Evolutionary conservation across 2,888 invertebrate species (phyloP), one percentile per base, ranked within the genome.

Genomic region (Lacanobia oleracea): DNA sequence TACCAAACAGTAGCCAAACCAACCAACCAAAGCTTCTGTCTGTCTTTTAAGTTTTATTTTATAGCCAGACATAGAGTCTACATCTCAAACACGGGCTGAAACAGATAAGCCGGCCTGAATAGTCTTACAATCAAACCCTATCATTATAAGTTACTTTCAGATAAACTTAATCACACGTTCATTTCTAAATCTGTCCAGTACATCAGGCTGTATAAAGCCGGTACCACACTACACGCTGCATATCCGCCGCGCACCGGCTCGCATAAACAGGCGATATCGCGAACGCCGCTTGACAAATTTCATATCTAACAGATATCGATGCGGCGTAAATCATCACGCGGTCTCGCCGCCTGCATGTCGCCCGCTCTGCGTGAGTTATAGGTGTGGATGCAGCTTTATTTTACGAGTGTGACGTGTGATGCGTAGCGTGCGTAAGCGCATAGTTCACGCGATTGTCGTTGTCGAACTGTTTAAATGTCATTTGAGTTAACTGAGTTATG

Each of bases 301-400:
- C 93, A 88, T 92, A 93, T 94, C 94, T 93, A 93, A 91, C 93
- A 90, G 93, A 93, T 94, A 94, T 94, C 94, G 95, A 94, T 89
- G 91, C 86, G 82, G 88, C 87, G 92, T 95, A 94, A 94, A 94
- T 95, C 94, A 94, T 87, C 79, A 86, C 87, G 85, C 85, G 86
- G 85, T 86, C 87, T 87, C 88, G 89, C 89, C 88, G 90, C 88
- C 86, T 85, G 84, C 84, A 85, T 84, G 86, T 88, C 89, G 86
- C 85, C 81, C 87, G 83, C 86, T 64, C 87, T 84, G 89, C 61
- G 71, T 86, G 86, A 91, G 86, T 90, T 91, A 91, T 90, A 84
- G 86, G 86, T 89, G 90, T 89, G 91, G 85, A 88, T 87, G 86
- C 86, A 87, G 89, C 88, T 87, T 91, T 90, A 89, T 90, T 89